Evolutionary conservation across 2,888 invertebrate species (phyloP).

Genomic region (Microctonus aethiopoides): DNA sequence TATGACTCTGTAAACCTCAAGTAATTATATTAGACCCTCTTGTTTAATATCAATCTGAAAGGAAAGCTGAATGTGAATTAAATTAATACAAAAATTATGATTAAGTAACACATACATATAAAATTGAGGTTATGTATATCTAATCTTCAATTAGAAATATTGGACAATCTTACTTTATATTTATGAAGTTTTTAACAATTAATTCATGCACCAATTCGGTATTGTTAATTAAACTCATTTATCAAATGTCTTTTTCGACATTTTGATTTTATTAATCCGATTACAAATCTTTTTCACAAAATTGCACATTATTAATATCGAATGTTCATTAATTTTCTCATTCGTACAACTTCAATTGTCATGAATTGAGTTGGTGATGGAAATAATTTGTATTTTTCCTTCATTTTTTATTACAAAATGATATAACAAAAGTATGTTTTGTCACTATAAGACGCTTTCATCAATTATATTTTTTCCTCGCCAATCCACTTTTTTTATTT

Average conservation of each 20-base stretch:
- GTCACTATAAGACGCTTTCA: not conserved
- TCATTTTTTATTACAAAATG: no score
- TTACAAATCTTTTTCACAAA: not conserved
- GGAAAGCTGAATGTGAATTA: not conserved
- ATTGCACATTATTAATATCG: not conserved
- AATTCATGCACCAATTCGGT: no score
- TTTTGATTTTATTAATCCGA: not conserved
- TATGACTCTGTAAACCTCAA: not conserved
- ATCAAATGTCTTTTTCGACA: not conserved
- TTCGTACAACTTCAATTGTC: not conserved
- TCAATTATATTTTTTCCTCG: not conserved
- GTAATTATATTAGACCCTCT: not conserved
- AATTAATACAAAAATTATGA: not conserved
- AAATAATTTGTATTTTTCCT: not conserved
- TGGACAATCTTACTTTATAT: not conserved
- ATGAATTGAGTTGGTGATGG: not conserved
- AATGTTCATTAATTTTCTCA: not conserved
- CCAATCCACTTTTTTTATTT: not conserved
- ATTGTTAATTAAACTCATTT: no score
- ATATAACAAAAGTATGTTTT: no score
- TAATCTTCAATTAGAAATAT: not conserved
- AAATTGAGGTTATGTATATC: not conserved
- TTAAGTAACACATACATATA: not conserved
- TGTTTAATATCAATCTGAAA: not conserved
- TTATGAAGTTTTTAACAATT: no score